These are phyloP conservation scores for Umimayanthus chanpuru DNA, from an alignment of 92 coral and sea anemone species.

Conservation along the genomic window DNA sequence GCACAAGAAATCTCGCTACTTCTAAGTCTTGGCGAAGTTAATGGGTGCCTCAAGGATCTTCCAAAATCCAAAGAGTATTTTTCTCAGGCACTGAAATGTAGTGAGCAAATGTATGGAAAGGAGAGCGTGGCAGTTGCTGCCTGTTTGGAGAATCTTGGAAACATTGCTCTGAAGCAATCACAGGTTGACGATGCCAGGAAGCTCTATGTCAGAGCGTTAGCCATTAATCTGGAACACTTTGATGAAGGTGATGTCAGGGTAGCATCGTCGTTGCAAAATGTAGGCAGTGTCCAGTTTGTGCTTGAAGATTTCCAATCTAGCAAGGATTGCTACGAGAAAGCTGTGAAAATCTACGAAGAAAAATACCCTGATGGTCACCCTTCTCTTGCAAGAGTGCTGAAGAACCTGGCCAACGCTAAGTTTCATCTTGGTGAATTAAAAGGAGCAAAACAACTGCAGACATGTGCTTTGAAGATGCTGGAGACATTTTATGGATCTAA, in stretches of 20 bases:
- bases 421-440: neutral
- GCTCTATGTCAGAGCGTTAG: neutral
- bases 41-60: neutral
- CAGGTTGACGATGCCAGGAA: conserved; percentile 11
- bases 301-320: conserved; percentile 1
- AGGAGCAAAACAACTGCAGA: neutral
- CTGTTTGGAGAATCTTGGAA: neutral
- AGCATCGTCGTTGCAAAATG: conserved; percentile 3
- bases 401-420: neutral
- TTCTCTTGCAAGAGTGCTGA: neutral
- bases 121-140: neutral
- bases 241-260: neutral
- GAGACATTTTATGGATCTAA: neutral
- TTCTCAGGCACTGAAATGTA: neutral
- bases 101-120: neutral
- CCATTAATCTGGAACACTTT: neutral
- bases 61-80: neutral
- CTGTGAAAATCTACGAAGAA: neutral
- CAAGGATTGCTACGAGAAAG: neutral
- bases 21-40: neutral
- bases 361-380: neutral
- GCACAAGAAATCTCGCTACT: neutral
- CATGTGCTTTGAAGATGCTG: neutral
- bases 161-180: neutral
- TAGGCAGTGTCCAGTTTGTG: conserved; percentile 2